These are phyloP conservation scores for Channa maculata DNA, from an alignment of 2,113 vertebrate species.

Conservation along the genomic window DNA sequence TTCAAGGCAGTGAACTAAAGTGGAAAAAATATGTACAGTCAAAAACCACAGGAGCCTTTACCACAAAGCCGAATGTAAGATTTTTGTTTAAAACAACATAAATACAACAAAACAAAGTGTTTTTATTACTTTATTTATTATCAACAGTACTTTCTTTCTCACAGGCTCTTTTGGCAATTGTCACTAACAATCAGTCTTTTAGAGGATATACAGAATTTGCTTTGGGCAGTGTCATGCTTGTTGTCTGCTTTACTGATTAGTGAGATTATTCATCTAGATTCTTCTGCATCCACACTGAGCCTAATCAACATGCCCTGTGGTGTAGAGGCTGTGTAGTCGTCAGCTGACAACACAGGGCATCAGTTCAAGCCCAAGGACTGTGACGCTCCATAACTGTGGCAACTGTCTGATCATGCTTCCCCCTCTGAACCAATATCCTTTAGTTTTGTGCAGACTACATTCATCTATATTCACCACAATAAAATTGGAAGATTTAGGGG, in stretches of 20 bases:
- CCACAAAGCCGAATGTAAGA: conserved; percentile 7
- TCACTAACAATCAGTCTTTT: conserved; percentile 51
- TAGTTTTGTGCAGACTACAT: conserved; percentile 38
- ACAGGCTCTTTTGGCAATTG: conserved; percentile 43
- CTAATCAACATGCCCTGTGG: conserved; percentile 56
- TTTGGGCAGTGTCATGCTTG: conserved; percentile 45
- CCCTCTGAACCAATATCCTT: conserved; percentile 19
- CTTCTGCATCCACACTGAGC: conserved; percentile 46
- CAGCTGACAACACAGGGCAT: conserved; percentile 40
- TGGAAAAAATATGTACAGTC: conserved; percentile 43
- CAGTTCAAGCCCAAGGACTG: conserved; percentile 17
- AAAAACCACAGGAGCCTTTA: conserved; percentile 21
- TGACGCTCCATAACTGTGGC: conserved; percentile 22
- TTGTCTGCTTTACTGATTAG: conserved; percentile 63
- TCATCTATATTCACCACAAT: conserved; percentile 77
- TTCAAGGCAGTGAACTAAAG: conserved; percentile 55
- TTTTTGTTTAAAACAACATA: too few species aligned
- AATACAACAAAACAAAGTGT: too few species aligned
- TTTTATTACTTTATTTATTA: background rate
- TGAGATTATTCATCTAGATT: conserved; percentile 56
- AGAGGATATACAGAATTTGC: conserved; percentile 26
- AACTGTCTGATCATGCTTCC: conserved; percentile 18
- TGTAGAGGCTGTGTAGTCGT: conserved; percentile 32
- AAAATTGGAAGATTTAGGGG: conserved; percentile 73
- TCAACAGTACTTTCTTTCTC: conserved; percentile 20